Percentiles rank a stretch among this genome's conserved stretches.
Evolutionary conservation across 2,888 invertebrate species (phyloP).

Genomic region (Lasioglossum malachurum): DNA sequence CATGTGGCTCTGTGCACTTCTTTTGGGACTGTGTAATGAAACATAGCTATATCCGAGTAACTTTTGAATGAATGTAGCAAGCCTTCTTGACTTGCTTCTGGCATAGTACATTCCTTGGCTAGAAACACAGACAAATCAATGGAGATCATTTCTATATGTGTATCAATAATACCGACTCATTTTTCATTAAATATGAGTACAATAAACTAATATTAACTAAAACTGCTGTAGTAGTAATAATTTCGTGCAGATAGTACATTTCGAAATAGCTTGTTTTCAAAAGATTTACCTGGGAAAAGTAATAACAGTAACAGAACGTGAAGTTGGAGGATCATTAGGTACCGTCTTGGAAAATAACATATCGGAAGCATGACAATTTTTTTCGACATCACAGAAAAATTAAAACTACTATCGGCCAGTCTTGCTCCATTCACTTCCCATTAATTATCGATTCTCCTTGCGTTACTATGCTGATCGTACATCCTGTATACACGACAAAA

Average conservation of each 20-base stretch:
- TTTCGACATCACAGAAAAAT: conserved; percentile 47
- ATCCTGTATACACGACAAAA: conserved; percentile 40
- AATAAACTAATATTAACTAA: not conserved
- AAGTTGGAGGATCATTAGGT: conserved; percentile 47
- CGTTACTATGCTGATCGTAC: conserved; percentile 33
- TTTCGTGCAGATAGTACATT: not conserved
- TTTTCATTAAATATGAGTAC: not conserved
- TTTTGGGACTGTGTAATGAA: conserved; percentile 85
- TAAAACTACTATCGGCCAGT: conserved; percentile 20
- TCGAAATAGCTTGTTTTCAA: not conserved
- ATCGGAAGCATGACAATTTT: conserved; percentile 64
- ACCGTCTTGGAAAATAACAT: conserved; percentile 51
- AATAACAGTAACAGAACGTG: conserved; percentile 52
- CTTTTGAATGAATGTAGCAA: conserved; percentile 84
- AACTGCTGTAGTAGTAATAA: not conserved
- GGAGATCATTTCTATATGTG: not conserved
- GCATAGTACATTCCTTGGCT: conserved; percentile 72
- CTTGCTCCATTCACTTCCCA: conserved; percentile 43
- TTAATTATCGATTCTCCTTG: conserved; percentile 45
- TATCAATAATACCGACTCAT: not conserved
- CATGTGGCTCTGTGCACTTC: conserved; percentile 85
- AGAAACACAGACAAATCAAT: conserved; percentile 4
- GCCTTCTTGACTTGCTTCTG: conserved; percentile 85
- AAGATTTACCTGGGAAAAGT: conserved; percentile 65
- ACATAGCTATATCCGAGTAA: conserved; percentile 85